A percentile compares a stretch with the other conserved stretches of the same genome.
Evolutionary conservation across 2,888 invertebrate genomes (phyloP).

Genomic region (Pheosia gnoma): DNA sequence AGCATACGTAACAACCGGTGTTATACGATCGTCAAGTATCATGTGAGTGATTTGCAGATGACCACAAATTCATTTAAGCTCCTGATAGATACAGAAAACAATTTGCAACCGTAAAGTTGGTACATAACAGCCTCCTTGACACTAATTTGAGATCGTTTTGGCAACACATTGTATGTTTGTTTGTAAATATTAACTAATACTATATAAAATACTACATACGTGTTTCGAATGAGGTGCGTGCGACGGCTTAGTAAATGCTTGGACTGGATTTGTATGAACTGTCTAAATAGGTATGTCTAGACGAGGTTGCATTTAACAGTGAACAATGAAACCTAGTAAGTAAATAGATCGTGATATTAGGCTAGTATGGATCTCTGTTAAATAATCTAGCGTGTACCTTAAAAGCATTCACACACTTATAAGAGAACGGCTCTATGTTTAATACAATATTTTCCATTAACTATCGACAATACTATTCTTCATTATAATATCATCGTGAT

Average conservation of each 20-base stretch:
- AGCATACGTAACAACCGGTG: too few species aligned
- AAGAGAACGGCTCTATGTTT: neutral
- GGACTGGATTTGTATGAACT: neutral
- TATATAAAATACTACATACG: slow-evolving; percentile 4
- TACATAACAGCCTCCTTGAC: slow-evolving; percentile 4
- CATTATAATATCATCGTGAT: neutral
- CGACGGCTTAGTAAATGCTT: neutral
- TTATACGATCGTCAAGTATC: neutral
- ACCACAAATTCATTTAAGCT: neutral
- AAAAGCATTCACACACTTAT: neutral
- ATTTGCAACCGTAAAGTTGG: neutral
- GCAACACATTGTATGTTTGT: slow-evolving; percentile 3
- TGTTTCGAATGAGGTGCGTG: slow-evolving; percentile 5
- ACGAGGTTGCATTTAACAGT: neutral
- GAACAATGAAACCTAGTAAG: too few species aligned
- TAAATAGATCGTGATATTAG: too few species aligned
- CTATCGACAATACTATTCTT: neutral
- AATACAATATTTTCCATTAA: neutral
- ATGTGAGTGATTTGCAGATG: neutral
- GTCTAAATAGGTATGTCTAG: neutral
- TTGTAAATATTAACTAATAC: slow-evolving; percentile 8
- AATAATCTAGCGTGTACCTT: too few species aligned
- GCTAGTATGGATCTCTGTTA: too few species aligned
- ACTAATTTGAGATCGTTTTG: slow-evolving; percentile 3
- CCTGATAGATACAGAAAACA: neutral